Conservation (phyloP, 2,888 invertebrate genomes). For the Odontothrips loti region DNA sequence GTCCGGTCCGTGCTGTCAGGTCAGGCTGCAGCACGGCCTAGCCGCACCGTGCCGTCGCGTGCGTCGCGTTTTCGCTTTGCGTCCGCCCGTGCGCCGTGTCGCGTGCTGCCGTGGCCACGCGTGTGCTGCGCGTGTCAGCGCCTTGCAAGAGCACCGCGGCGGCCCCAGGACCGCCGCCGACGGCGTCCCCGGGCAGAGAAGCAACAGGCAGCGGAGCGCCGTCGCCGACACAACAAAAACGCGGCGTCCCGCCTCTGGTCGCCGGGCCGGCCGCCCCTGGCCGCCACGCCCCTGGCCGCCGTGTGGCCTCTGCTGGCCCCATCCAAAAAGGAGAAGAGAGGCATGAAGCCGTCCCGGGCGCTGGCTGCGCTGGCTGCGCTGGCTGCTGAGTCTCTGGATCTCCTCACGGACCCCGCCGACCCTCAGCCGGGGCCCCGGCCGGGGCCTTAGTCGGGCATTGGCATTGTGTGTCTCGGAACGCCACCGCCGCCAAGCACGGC, state of each 20-base stretch:
- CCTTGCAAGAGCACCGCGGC: too few relatives aligned
- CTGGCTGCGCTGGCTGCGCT: not conserved
- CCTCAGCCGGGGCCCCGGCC: too few relatives aligned
- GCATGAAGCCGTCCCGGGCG: not conserved
- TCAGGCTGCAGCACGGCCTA: not conserved
- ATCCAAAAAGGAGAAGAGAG: not conserved
- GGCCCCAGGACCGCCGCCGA: too few relatives aligned
- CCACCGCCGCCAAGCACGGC: too few relatives aligned
- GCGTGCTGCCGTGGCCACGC: not conserved
- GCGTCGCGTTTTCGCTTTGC: not conserved
- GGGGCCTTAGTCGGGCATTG: too few relatives aligned
- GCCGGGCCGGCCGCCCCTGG: not conserved
- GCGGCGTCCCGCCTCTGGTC: too few relatives aligned
- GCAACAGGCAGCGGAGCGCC: too few relatives aligned
- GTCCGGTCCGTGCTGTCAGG: not conserved
- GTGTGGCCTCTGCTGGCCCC: not conserved
- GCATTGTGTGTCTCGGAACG: not conserved
- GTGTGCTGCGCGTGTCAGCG: too few relatives aligned
- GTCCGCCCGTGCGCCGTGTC: not conserved
- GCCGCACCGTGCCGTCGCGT: not conserved
- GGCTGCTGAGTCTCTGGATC: too few relatives aligned
- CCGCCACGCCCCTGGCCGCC: too few relatives aligned
- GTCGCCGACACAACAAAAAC: too few relatives aligned
- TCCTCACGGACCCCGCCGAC: not conserved
- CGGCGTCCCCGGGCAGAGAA: too few relatives aligned